phyloP scores from a whole-genome alignment of 1,140 invertebrate genomes.

The Ceratina calcarata region DNA sequence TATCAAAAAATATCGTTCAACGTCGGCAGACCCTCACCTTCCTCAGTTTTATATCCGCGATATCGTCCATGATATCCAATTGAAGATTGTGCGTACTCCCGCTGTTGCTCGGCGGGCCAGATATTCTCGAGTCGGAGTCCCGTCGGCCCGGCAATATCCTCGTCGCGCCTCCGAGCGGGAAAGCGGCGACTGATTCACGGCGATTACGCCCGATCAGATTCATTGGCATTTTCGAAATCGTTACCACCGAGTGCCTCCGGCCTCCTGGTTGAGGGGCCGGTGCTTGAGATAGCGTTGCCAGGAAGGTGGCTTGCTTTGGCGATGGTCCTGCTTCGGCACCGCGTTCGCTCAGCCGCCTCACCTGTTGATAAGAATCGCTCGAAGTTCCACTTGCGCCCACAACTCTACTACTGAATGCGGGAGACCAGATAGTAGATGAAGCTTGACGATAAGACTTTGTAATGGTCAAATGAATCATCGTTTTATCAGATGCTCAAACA shows the following conservation, averaged over 20 bases:
- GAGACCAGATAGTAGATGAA: background rate
- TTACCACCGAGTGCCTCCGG: slow-evolving; percentile 90
- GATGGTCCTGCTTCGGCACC: slow-evolving; percentile 85
- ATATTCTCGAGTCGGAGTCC: slow-evolving; percentile 78
- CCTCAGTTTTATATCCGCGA: slow-evolving; percentile 86
- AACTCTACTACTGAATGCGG: too few species aligned
- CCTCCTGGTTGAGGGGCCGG: slow-evolving; percentile 86
- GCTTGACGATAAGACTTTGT: background rate
- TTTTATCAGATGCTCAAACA: too few species aligned
- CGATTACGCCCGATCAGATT: slow-evolving; percentile 87
- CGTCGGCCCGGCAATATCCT: slow-evolving; percentile 78
- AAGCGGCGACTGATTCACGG: slow-evolving; percentile 89
- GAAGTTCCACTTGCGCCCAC: too few species aligned
- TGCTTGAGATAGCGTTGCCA: slow-evolving; percentile 88
- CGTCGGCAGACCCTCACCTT: slow-evolving; percentile 80
- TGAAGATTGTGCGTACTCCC: slow-evolving; percentile 91
- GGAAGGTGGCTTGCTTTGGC: slow-evolving; percentile 87
- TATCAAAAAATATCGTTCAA: background rate
- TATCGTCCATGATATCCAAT: slow-evolving; percentile 93
- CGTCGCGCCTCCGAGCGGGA: slow-evolving; percentile 80
- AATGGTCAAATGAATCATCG: too few species aligned
- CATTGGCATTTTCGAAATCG: slow-evolving; percentile 88
- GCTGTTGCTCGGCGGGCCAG: slow-evolving; percentile 85
- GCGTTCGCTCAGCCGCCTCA: slow-evolving; percentile 88
- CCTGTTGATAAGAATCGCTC: slow-evolving; percentile 73